Conservation (phyloP, 2,888 invertebrate species). For the Volucella bombylans region DNA sequence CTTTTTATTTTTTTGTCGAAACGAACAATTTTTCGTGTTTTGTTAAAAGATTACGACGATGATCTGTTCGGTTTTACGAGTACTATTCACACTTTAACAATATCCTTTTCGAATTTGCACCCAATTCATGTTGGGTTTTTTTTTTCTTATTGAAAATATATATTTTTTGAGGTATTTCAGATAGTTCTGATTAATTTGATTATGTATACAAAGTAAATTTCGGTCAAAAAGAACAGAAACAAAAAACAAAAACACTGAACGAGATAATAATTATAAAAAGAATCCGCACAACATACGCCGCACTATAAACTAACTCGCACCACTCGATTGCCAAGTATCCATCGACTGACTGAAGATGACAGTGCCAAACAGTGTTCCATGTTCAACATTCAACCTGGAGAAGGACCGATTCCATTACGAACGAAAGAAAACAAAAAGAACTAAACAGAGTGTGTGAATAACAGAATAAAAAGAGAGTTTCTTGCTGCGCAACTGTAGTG, state of each 20-base stretch:
- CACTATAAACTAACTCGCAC: slow-evolving; percentile 66
- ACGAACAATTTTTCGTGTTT: not conserved
- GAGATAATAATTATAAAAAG: slow-evolving; percentile 59
- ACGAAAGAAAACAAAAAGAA: not conserved
- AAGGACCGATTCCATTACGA: slow-evolving; percentile 10
- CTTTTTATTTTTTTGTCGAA: too few relatives aligned
- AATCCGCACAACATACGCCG: slow-evolving; percentile 72
- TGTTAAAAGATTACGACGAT: not conserved
- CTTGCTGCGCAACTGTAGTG: slow-evolving; percentile 40
- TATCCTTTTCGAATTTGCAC: too few relatives aligned
- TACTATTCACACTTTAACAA: not conserved
- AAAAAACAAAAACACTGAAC: slow-evolving; percentile 59
- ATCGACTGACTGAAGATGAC: slow-evolving; percentile 60
- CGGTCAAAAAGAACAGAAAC: slow-evolving; percentile 17
- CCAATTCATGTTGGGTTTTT: not conserved
- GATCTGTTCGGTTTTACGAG: not conserved
- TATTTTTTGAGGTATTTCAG: slow-evolving; percentile 16
- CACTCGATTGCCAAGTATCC: slow-evolving; percentile 70
- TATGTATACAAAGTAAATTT: slow-evolving; percentile 46
- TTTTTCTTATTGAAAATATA: slow-evolving; percentile 8
- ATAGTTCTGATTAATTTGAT: not conserved
- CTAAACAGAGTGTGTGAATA: slow-evolving; percentile 12
- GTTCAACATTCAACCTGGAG: slow-evolving; percentile 39
- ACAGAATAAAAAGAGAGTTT: slow-evolving; percentile 1
- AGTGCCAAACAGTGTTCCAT: slow-evolving; percentile 51